Evolutionary conservation across 2,797 vertebrate genomes (phyloP).

Genomic region (Lacerta viridis): DNA sequence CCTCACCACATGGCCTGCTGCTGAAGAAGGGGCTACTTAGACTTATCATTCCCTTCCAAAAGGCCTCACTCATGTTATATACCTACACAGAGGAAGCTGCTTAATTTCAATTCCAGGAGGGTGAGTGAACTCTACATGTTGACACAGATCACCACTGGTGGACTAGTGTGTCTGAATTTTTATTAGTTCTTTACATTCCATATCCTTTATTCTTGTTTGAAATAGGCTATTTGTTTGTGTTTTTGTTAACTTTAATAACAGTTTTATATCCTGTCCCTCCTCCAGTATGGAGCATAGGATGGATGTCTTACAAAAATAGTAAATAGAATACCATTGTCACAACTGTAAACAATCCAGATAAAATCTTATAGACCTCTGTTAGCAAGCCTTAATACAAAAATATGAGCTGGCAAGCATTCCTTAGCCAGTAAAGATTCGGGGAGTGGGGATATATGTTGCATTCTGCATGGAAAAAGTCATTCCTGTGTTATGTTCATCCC

Average conservation of each 20-base stretch:
- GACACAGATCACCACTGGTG: background rate
- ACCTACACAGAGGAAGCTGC: background rate
- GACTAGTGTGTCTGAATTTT: constrained; percentile 1
- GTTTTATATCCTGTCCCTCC: no score
- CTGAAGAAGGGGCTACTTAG: background rate
- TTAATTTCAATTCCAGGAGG: background rate
- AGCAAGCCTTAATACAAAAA: background rate
- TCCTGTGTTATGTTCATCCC: background rate
- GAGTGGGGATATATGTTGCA: background rate
- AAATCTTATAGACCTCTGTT: background rate
- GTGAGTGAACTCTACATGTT: background rate
- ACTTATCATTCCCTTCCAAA: background rate
- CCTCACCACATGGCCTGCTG: no score
- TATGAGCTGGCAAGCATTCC: background rate
- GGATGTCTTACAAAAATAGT: no score
- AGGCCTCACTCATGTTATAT: background rate
- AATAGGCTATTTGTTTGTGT: background rate
- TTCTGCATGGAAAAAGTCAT: background rate
- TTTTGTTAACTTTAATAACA: no score
- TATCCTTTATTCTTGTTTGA: no score
- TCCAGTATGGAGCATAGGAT: no score
- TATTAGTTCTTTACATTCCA: constrained; percentile 14
- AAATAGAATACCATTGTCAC: no score
- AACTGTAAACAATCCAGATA: no score
- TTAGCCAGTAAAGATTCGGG: background rate